phyloP scores from a whole-genome alignment of 1,140 invertebrate genomes.

The Caenorhabditis elegans region WBcel235 BX284602.5:8338001-8338500 shows the following conservation, averaged over 20 bases:
- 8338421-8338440: neutral
- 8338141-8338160: no score
- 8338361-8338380: neutral
- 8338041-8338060: no score
- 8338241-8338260: neutral
- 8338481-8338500: neutral
- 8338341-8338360: neutral
- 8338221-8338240: constrained; percentile 27
- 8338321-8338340: constrained; percentile 24
- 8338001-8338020: no score
- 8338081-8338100: no score
- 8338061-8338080: no score
- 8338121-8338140: no score
- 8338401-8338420: neutral
- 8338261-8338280: neutral
- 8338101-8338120: no score
- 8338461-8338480: neutral
- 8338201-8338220: neutral
- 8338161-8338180: no score
- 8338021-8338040: no score
- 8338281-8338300: neutral
- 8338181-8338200: constrained; percentile 1
- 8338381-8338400: constrained; percentile 1
- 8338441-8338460: neutral
- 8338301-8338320: neutral